A percentile compares a stretch with the other conserved stretches of the same genome.
phyloP scores from a whole-genome alignment of 1,140 invertebrate genomes.

The Dreissena rostriformis region DNA sequence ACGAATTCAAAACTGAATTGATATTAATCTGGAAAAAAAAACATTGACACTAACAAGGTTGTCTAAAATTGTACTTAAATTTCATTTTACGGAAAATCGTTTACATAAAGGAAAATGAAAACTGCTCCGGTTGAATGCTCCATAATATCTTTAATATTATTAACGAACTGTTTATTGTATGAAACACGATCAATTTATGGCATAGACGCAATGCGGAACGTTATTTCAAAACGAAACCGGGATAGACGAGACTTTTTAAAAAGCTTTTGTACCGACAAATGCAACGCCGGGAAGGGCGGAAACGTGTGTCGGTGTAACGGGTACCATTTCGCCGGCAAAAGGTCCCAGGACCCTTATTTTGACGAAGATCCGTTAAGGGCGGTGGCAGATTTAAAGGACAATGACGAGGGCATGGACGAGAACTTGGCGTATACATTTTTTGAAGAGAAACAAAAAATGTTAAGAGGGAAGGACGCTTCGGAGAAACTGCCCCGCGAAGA shows the following conservation, averaged over 20 bases:
- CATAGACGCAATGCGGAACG: background rate
- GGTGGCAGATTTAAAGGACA: background rate
- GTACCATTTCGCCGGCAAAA: slow-evolving; percentile 60
- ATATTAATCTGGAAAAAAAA: too few species aligned
- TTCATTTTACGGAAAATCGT: too few species aligned
- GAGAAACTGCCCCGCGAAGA: background rate
- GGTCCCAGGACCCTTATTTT: slow-evolving; percentile 3
- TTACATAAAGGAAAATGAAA: slow-evolving; percentile 1
- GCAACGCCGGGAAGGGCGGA: slow-evolving; percentile 53
- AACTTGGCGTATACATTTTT: slow-evolving; percentile 31
- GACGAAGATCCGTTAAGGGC: background rate
- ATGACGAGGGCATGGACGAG: background rate
- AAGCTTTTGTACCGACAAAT: slow-evolving; percentile 47
- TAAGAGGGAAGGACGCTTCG: background rate
- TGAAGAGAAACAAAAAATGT: slow-evolving; percentile 25
- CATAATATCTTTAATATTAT: slow-evolving; percentile 26
- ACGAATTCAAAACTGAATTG: too few species aligned
- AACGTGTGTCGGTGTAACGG: slow-evolving; percentile 58
- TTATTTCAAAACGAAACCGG: slow-evolving; percentile 18
- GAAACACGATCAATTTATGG: slow-evolving; percentile 20
- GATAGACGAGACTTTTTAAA: slow-evolving; percentile 36
- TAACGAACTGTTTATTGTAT: slow-evolving; percentile 29
- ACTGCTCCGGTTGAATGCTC: slow-evolving; percentile 13
- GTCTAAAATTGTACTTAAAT: too few species aligned
- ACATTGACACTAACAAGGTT: too few species aligned